A percentile compares a stretch with the other conserved stretches of the same genome.
These are phyloP conservation scores for Dipodomys spectabilis DNA, from an alignment of 2,113 vertebrate species.

Conservation along the genomic window DNA sequence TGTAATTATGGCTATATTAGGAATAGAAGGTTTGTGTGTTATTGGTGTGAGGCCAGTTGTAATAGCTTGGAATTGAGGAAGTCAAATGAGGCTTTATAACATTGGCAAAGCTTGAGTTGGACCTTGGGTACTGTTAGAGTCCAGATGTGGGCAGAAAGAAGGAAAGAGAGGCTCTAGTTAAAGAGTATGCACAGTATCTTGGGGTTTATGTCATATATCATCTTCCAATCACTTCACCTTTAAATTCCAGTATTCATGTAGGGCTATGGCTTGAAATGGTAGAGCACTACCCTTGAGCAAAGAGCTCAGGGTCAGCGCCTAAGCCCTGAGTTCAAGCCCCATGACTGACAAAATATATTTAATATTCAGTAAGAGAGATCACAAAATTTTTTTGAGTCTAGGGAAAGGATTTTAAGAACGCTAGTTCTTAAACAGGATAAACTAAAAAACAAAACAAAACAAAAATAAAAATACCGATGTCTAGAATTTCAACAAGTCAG, in stretches of 20 bases:
- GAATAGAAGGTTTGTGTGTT: neutral
- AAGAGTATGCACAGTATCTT: neutral
- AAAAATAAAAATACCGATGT: neutral
- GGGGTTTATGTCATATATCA: neutral
- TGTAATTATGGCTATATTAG: neutral
- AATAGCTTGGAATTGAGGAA: neutral
- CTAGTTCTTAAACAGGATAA: neutral
- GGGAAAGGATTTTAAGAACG: constrained; percentile 4
- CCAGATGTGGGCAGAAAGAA: neutral
- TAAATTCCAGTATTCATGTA: neutral
- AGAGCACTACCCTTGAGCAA: no score
- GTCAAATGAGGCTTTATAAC: neutral
- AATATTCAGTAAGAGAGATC: no score
- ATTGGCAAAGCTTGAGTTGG: neutral
- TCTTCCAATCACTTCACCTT: neutral
- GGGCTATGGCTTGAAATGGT: no score
- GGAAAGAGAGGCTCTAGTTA: neutral
- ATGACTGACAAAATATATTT: no score
- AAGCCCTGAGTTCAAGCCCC: no score
- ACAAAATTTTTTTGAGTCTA: neutral
- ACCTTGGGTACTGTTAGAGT: neutral
- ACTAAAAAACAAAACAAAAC: neutral
- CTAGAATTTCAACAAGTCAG: neutral
- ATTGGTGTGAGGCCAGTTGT: neutral
- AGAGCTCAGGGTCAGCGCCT: no score